Evolutionary conservation across 2,113 vertebrate genomes (phyloP).

Genomic region (Myrmecobius fasciatus): DNA sequence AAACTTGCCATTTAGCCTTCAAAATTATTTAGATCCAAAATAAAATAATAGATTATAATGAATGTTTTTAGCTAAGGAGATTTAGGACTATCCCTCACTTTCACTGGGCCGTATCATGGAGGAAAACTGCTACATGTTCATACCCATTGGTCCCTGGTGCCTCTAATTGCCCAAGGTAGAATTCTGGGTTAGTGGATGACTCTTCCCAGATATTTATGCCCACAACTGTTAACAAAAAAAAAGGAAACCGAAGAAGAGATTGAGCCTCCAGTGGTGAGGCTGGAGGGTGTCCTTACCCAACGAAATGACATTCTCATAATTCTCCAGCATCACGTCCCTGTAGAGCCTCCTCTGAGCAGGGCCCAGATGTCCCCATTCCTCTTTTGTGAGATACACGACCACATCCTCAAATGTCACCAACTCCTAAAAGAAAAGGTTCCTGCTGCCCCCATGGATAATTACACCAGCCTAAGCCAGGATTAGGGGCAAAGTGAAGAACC

Average conservation of each 20-base stretch:
- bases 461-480: neutral
- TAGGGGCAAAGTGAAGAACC: neutral
- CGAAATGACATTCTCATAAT: conserved; percentile 54
- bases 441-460: neutral
- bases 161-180: neutral
- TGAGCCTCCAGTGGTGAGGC: neutral
- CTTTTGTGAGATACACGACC: conserved; percentile 26
- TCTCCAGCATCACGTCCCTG: conserved; percentile 67
- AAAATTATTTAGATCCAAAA: neutral
- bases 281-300: conserved; percentile 40
- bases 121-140: neutral
- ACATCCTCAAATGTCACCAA: conserved; percentile 35
- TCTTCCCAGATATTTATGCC: neutral
- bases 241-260: neutral
- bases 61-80: neutral
- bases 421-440: conserved; percentile 7
- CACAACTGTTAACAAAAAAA: neutral
- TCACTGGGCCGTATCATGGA: neutral
- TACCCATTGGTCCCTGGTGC: neutral
- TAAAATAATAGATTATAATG: neutral
- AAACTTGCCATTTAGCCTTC: neutral
- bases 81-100: neutral
- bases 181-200: neutral
- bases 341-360: conserved; percentile 46
- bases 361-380: conserved; percentile 52